Percentiles rank a stretch among this genome's conserved stretches.
These are phyloP conservation scores for Drosophila aldrichi DNA, from an alignment of 2,888 invertebrate species.

Conservation along the genomic window DNA sequence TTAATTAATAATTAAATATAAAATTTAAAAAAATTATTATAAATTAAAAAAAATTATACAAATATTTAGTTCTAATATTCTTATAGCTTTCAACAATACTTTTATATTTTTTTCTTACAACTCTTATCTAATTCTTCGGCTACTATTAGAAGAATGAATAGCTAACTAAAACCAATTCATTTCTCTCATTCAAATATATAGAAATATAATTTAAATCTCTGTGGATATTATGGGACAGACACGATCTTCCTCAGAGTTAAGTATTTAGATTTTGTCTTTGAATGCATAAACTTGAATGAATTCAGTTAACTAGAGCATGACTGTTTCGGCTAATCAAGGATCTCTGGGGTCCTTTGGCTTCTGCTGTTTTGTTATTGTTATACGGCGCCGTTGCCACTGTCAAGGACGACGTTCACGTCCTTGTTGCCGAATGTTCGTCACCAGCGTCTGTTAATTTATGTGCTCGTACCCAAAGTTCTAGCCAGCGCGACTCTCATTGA, in stretches of 20 bases:
- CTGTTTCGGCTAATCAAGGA: conserved; percentile 20
- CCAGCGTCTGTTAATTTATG: conserved; percentile 64
- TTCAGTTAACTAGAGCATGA: conserved; percentile 25
- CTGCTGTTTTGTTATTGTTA: conserved; percentile 22
- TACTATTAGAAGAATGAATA: too few species aligned
- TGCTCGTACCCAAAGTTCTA: conserved; percentile 30
- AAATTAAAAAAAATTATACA: too few species aligned
- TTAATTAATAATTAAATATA: too few species aligned
- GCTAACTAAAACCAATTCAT: not conserved
- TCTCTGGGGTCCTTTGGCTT: conserved; percentile 1
- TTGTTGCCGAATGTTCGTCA: conserved; percentile 27
- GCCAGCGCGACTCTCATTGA: conserved; percentile 9
- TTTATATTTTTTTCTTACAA: too few species aligned
- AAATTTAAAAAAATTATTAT: too few species aligned
- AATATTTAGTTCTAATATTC: too few species aligned
- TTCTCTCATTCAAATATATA: not conserved
- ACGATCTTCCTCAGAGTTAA: not conserved
- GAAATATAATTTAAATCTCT: not conserved
- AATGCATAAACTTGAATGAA: conserved; percentile 2
- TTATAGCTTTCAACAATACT: too few species aligned
- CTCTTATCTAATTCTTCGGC: too few species aligned
- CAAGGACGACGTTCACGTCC: conserved; percentile 66
- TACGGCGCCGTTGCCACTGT: conserved; percentile 47
- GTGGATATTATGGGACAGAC: too few species aligned
- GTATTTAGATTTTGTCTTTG: not conserved